A percentile compares a stretch with the other conserved stretches of the same genome.
These are phyloP conservation scores for Thecocarcelia acutangulata DNA, from an alignment of 2,888 invertebrate genomes.

Conservation along the genomic window DNA sequence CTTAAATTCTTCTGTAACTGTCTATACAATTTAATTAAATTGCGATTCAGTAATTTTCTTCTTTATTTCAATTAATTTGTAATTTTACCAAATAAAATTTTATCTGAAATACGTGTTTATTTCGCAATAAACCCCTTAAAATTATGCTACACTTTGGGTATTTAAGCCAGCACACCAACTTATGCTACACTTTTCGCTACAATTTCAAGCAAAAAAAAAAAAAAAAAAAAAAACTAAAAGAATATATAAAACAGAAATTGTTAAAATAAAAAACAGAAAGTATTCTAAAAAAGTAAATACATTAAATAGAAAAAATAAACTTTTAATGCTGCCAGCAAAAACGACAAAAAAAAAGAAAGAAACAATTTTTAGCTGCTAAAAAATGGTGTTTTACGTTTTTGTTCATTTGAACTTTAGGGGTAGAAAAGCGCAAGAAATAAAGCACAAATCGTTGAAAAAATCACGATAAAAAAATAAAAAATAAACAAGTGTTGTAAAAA, in stretches of 20 bases:
- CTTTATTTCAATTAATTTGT: slow-evolving; percentile 66
- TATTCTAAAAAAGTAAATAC: slow-evolving; percentile 37
- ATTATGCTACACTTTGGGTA: slow-evolving; percentile 32
- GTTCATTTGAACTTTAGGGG: slow-evolving; percentile 42
- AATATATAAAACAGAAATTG: too few relatives aligned
- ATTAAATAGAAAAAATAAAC: slow-evolving; percentile 42
- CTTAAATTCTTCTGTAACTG: too few relatives aligned
- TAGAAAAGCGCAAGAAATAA: slow-evolving; percentile 32
- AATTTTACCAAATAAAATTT: slow-evolving; percentile 59
- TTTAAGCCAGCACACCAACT: slow-evolving; percentile 25
- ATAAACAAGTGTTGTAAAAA: slow-evolving; percentile 79
- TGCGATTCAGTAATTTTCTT: background rate
- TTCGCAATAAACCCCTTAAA: slow-evolving; percentile 54
- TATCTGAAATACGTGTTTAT: slow-evolving; percentile 61
- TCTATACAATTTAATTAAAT: slow-evolving; percentile 19
- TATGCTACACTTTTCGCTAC: slow-evolving; percentile 32
- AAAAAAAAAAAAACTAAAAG: too few relatives aligned
- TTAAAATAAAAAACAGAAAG: slow-evolving; percentile 23
- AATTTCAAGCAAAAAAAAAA: too few relatives aligned
- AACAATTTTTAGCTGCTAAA: slow-evolving; percentile 30
- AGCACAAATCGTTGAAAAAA: slow-evolving; percentile 64
- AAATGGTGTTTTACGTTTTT: slow-evolving; percentile 1
- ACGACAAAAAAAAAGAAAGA: background rate
- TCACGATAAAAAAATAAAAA: slow-evolving; percentile 73
- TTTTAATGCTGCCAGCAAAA: slow-evolving; percentile 24